Evolutionary conservation across 2,113 vertebrate genomes (phyloP).

Genomic region (Erythrolamprus reginae): DNA sequence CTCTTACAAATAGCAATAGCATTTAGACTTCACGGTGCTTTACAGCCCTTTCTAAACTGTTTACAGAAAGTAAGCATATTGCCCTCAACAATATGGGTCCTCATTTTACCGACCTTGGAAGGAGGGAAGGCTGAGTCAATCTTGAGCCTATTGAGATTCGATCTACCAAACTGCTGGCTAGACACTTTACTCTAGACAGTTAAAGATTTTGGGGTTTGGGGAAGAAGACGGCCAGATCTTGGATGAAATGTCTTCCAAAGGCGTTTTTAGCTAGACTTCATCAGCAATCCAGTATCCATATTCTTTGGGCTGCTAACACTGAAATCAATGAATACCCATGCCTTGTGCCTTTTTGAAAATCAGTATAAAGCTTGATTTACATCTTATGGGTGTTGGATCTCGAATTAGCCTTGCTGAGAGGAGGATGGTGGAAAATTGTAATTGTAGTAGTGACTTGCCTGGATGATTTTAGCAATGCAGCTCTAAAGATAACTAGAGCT

Average conservation of each 20-base stretch:
- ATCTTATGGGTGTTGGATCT: background rate
- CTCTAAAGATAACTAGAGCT: background rate
- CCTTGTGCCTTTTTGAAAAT: background rate
- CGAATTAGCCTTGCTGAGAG: background rate
- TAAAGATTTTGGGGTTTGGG: too few relatives aligned
- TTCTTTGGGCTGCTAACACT: background rate
- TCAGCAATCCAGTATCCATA: background rate
- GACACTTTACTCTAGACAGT: too few relatives aligned
- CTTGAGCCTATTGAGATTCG: too few relatives aligned
- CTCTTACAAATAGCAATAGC: too few relatives aligned
- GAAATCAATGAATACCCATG: background rate
- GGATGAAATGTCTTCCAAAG: background rate
- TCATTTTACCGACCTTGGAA: too few relatives aligned
- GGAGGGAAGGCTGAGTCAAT: too few relatives aligned
- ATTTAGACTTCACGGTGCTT: too few relatives aligned
- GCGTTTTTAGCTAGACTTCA: background rate
- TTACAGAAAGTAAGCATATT: too few relatives aligned
- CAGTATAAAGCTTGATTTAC: background rate
- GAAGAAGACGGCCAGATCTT: background rate
- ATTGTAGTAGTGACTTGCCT: background rate
- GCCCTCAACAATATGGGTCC: too few relatives aligned
- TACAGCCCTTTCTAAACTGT: too few relatives aligned
- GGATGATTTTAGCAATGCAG: background rate
- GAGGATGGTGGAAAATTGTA: background rate
- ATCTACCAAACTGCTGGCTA: too few relatives aligned